These are phyloP conservation scores for Hypolimnas misippus DNA, from an alignment of 2,888 invertebrate genomes.

Conservation along the genomic window DNA sequence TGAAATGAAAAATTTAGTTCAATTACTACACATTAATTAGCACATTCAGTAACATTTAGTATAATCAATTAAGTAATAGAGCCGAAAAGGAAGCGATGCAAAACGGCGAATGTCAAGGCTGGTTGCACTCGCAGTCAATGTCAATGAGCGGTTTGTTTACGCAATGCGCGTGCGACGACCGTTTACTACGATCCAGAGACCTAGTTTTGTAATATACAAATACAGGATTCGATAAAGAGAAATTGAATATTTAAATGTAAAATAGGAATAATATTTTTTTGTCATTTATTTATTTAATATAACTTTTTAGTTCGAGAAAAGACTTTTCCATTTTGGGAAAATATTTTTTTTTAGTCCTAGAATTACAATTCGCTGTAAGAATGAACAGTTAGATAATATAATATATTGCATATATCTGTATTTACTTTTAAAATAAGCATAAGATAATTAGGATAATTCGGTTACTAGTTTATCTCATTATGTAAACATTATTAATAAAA, in stretches of 20 bases:
- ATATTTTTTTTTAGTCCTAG: too few species aligned
- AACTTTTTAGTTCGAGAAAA: not conserved
- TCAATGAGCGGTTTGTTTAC: constrained; percentile 31
- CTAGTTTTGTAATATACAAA: not conserved
- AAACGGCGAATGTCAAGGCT: constrained; percentile 38
- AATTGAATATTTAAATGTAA: not conserved
- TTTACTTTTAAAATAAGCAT: not conserved
- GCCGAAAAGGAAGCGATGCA: constrained; percentile 30
- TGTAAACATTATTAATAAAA: constrained; percentile 47
- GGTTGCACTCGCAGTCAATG: constrained; percentile 27
- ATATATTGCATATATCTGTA: not conserved
- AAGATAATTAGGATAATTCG: constrained; percentile 1
- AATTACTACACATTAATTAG: not conserved
- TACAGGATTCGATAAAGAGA: not conserved
- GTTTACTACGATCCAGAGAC: constrained; percentile 17
- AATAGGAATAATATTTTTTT: not conserved
- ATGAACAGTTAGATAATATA: not conserved
- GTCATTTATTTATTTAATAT: not conserved
- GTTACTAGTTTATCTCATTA: constrained; percentile 31
- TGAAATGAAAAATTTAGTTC: not conserved
- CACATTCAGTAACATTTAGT: not conserved
- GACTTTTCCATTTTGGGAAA: not conserved
- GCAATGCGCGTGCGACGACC: constrained; percentile 28
- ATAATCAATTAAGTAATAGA: not conserved
- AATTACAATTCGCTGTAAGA: too few species aligned